phyloP scores from a whole-genome alignment of 1,140 invertebrate species.

The Euura lappo region DNA sequence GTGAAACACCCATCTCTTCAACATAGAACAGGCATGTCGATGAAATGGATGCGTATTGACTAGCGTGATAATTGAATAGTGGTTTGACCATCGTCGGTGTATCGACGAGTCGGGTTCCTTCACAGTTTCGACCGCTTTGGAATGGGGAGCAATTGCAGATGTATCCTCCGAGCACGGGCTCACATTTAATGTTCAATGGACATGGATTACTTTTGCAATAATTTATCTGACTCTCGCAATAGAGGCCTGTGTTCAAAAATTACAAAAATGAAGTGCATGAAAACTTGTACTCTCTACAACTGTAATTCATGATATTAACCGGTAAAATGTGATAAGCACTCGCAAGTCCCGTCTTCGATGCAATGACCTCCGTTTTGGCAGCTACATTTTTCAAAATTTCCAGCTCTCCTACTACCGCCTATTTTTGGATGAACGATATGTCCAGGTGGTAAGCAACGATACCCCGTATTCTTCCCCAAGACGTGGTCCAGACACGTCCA shows the following conservation, averaged over 20 bases:
- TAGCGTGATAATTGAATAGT: background rate
- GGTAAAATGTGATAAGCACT: constrained; percentile 1
- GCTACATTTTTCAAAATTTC: background rate
- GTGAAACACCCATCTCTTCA: background rate
- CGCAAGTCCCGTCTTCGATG: background rate
- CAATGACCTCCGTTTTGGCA: constrained; percentile 2
- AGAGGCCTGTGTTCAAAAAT: background rate
- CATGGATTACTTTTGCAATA: constrained; percentile 4
- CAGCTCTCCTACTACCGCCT: background rate
- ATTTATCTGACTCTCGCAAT: constrained; percentile 9
- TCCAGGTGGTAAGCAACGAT: constrained; percentile 8
- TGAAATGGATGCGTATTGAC: background rate
- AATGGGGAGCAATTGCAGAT: background rate
- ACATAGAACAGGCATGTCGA: constrained; percentile 1
- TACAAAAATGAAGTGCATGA: background rate
- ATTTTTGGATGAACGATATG: background rate
- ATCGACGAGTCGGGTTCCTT: background rate
- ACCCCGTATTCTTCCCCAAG: background rate
- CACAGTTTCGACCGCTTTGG: background rate
- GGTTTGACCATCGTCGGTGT: background rate
- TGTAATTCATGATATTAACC: background rate
- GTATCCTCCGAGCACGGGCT: constrained; percentile 2
- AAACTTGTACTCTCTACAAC: background rate
- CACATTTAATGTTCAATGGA: background rate
- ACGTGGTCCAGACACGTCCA: constrained; percentile 7